phyloP scores from a whole-genome alignment of 2,113 vertebrate genomes.

The Monopterus albus region DNA sequence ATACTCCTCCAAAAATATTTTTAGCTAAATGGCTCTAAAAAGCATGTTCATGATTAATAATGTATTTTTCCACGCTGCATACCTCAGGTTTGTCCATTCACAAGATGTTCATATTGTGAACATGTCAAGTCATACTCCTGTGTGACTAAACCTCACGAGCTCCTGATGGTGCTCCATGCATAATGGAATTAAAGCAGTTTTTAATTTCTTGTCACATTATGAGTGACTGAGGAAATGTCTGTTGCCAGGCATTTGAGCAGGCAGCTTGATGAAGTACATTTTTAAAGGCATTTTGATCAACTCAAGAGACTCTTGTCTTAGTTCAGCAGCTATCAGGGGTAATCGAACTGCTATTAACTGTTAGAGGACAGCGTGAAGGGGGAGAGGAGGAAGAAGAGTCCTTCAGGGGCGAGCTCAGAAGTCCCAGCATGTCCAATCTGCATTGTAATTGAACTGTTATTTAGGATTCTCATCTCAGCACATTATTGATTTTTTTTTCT shows the following conservation, averaged over 20 bases:
- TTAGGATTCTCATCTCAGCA: conserved; percentile 68
- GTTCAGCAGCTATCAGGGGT: conserved; percentile 60
- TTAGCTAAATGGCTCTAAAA: background rate
- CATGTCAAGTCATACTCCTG: background rate
- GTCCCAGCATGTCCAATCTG: conserved; percentile 51
- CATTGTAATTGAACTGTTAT: conserved; percentile 68
- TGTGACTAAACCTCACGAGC: background rate
- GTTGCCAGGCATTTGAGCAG: conserved; percentile 35
- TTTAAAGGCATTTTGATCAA: conserved; percentile 63
- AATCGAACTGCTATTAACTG: conserved; percentile 48
- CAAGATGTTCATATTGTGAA: background rate
- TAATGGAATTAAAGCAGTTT: background rate
- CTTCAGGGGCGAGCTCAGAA: conserved; percentile 26
- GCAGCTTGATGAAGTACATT: conserved; percentile 45
- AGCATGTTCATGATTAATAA: background rate
- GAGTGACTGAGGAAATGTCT: conserved; percentile 16
- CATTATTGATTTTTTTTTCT: conserved; percentile 59
- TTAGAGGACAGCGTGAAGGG: conserved; percentile 28
- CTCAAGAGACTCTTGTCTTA: conserved; percentile 50
- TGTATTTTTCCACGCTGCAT: background rate
- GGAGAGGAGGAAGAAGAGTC: conserved; percentile 28
- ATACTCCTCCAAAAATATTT: background rate
- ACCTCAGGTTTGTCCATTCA: background rate
- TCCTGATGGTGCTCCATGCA: background rate
- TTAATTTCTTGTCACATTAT: conserved; percentile 1